Conservation (phyloP, 2,797 vertebrate species). For the Spea hammondii region DNA sequence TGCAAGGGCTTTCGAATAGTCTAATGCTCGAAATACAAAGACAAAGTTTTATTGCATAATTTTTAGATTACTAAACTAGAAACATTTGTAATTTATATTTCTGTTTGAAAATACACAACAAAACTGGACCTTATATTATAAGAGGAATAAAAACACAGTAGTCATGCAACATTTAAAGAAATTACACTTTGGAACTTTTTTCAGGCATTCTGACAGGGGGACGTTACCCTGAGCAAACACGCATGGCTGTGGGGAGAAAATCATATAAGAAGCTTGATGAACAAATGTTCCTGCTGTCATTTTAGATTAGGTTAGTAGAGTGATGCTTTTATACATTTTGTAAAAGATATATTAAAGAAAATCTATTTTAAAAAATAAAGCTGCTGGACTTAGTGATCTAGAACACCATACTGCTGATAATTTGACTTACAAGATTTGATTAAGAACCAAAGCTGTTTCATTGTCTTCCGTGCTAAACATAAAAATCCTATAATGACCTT, state of each 20-base stretch:
- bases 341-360: conserved; percentile 55
- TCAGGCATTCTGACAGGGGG: conserved; percentile 60
- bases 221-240: conserved; percentile 59
- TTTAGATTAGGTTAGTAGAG: conserved; percentile 64
- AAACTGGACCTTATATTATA: not conserved
- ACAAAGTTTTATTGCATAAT: not conserved
- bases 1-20: conserved; percentile 4
- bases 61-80: too few species aligned
- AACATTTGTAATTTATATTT: not conserved
- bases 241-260: conserved; percentile 64
- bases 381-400: conserved; percentile 33
- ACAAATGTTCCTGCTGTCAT: conserved; percentile 69
- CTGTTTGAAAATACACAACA: not conserved
- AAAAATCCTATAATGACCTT: conserved; percentile 62
- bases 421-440: conserved; percentile 54
- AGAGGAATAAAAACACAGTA: too few species aligned
- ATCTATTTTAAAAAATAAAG: conserved; percentile 38
- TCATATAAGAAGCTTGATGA: conserved; percentile 64
- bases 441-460: conserved; percentile 51
- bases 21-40: not conserved
- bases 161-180: not conserved
- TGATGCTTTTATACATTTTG: conserved; percentile 61
- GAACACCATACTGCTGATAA: conserved; percentile 27
- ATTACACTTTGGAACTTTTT: conserved; percentile 20
- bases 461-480: conserved; percentile 51